Percentiles rank a stretch among this genome's conserved stretches.
These are phyloP conservation scores for Parelbella ahira DNA, from an alignment of 2,888 invertebrate genomes.

Conservation along the genomic window DNA sequence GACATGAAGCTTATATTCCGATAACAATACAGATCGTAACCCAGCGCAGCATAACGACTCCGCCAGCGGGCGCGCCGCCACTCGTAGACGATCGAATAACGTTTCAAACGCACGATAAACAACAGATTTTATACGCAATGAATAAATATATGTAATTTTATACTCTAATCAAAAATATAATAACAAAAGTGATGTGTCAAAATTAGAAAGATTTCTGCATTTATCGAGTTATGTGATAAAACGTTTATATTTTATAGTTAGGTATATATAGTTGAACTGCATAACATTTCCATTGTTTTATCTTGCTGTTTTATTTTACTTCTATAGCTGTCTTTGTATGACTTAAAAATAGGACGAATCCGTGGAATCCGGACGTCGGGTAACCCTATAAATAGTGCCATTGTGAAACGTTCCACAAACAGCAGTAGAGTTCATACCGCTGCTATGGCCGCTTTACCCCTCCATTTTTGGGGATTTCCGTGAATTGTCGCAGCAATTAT, in stretches of 20 bases:
- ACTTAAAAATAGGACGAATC: slow-evolving; percentile 2
- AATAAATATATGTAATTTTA: too few species aligned
- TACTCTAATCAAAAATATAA: too few species aligned
- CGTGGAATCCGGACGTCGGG: slow-evolving; percentile 8
- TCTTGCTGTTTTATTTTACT: too few species aligned
- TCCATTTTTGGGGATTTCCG: slow-evolving; percentile 16
- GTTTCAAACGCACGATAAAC: too few species aligned
- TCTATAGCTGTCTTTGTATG: too few species aligned
- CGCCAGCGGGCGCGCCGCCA: slow-evolving; percentile 4
- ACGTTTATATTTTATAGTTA: too few species aligned
- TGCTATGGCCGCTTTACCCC: slow-evolving; percentile 14
- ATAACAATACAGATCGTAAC: slow-evolving; percentile 10
- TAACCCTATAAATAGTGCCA: slow-evolving; percentile 21
- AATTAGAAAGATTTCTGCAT: too few species aligned
- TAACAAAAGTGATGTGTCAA: too few species aligned
- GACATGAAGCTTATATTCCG: slow-evolving; percentile 16
- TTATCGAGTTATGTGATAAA: not conserved
- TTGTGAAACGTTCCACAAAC: slow-evolving; percentile 18
- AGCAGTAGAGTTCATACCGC: slow-evolving; percentile 7
- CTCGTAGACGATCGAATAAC: too few species aligned
- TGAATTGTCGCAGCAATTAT: slow-evolving; percentile 14
- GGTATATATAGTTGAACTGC: too few species aligned
- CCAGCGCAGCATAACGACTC: slow-evolving; percentile 15
- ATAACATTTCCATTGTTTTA: too few species aligned
- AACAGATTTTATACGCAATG: too few species aligned